Conservation (phyloP, 92 coral and sea anemone genomes). For the Montipora capitata region DNA sequence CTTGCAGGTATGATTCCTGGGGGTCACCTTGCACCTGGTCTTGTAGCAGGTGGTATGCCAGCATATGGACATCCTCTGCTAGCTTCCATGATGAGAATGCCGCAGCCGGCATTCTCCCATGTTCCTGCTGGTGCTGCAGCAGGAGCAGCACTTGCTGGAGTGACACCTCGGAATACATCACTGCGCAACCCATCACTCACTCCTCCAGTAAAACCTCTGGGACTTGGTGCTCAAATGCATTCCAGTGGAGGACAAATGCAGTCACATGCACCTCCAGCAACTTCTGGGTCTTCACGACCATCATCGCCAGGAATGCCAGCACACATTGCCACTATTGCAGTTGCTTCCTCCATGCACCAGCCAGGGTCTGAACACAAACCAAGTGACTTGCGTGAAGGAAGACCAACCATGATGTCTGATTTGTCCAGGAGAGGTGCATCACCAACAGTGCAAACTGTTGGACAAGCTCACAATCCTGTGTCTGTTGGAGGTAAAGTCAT, state of each 20-base stretch:
- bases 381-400: conserved; percentile 62
- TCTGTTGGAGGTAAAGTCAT: conserved; percentile 72
- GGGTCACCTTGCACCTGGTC: conserved; percentile 55
- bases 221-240: conserved; percentile 62
- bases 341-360: conserved; percentile 61
- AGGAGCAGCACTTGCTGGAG: conserved; percentile 93
- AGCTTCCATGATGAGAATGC: conserved; percentile 78
- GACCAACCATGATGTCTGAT: conserved; percentile 74
- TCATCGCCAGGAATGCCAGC: conserved; percentile 53
- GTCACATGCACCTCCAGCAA: conserved; percentile 43
- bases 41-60: conserved; percentile 63
- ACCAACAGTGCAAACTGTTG: conserved; percentile 57
- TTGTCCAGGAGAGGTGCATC: conserved; percentile 63
- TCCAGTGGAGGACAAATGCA: conserved; percentile 50
- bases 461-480: conserved; percentile 47
- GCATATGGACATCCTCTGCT: conserved; percentile 55
- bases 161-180: conserved; percentile 78
- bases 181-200: conserved; percentile 68
- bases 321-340: conserved; percentile 51
- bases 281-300: conserved; percentile 64
- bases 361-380: conserved; percentile 69
- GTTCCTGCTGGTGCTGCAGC: conserved; percentile 92
- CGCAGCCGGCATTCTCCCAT: conserved; percentile 83
- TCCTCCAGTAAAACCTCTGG: conserved; percentile 64
- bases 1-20: conserved; percentile 68